These are phyloP conservation scores for Epinephelus moara DNA, from an alignment of 2,113 vertebrate genomes.

Conservation along the genomic window DNA sequence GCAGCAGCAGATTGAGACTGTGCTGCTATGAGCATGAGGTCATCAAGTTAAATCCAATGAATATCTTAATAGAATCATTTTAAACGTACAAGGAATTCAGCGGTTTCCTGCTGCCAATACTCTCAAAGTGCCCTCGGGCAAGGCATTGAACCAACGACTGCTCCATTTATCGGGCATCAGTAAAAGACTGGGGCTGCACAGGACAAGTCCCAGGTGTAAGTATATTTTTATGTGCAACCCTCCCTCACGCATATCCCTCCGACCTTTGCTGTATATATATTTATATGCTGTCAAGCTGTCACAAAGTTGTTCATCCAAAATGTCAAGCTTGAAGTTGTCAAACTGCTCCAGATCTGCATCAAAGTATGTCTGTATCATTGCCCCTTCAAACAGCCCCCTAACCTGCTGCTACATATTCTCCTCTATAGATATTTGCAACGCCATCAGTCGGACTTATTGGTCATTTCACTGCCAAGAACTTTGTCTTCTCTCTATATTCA, in stretches of 20 bases:
- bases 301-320: constrained; percentile 68
- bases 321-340: constrained; percentile 63
- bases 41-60: constrained; percentile 48
- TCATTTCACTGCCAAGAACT: constrained; percentile 42
- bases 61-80: constrained; percentile 52
- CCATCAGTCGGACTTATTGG: constrained; percentile 34
- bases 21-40: constrained; percentile 43
- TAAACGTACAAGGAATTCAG: constrained; percentile 49
- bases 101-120: constrained; percentile 18
- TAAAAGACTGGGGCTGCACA: constrained; percentile 12
- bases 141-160: constrained; percentile 34
- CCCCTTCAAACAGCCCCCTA: constrained; percentile 40
- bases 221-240: constrained; percentile 36
- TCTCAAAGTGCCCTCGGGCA: constrained; percentile 35
- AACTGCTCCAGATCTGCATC: constrained; percentile 63
- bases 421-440: constrained; percentile 36
- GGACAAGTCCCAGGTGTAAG: constrained; percentile 37
- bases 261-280: constrained; percentile 63
- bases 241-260: constrained; percentile 12
- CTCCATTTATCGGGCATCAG: constrained; percentile 46
- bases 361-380: constrained; percentile 44
- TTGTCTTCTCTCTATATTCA: constrained; percentile 23
- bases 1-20: constrained; percentile 19
- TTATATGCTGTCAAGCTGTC: constrained; percentile 70
- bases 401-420: constrained; percentile 24